Percentiles rank a stretch among this genome's conserved stretches.
phyloP scores from a whole-genome alignment of 2,888 invertebrate species.

The Dryomyza anilis region DNA sequence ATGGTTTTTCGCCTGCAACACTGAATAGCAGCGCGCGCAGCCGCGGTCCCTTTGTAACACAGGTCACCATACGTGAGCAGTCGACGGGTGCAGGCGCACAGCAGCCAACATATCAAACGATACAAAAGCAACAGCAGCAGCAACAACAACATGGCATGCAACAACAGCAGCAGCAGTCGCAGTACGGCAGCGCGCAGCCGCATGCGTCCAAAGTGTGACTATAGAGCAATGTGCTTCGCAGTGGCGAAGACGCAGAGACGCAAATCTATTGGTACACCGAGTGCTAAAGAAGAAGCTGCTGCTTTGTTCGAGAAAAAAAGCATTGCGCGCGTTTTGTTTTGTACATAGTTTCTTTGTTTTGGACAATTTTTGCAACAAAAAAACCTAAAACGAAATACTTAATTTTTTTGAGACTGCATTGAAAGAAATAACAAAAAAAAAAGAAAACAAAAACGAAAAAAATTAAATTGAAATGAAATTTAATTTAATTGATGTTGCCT shows the following conservation, averaged over 20 bases:
- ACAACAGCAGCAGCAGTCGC: constrained; percentile 35
- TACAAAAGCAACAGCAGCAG: constrained; percentile 47
- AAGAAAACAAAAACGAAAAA: too few relatives aligned
- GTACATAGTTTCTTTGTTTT: background rate
- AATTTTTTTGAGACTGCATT: constrained; percentile 29
- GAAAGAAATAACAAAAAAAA: too few relatives aligned
- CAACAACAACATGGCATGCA: constrained; percentile 31
- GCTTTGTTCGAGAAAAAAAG: background rate
- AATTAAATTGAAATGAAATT: background rate
- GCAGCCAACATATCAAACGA: constrained; percentile 54
- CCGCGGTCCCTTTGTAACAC: constrained; percentile 68
- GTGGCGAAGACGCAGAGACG: constrained; percentile 50
- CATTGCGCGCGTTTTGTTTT: background rate
- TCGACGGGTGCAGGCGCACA: constrained; percentile 35
- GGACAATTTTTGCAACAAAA: constrained; percentile 1
- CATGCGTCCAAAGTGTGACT: constrained; percentile 62
- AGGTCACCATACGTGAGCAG: constrained; percentile 67
- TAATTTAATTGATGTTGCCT: background rate
- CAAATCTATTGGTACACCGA: constrained; percentile 52
- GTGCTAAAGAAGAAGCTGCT: constrained; percentile 43
- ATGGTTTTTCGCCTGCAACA: constrained; percentile 55
- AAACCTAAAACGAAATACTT: constrained; percentile 30
- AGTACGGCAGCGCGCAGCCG: constrained; percentile 34
- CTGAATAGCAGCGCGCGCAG: constrained; percentile 58
- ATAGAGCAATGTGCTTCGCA: constrained; percentile 51